A percentile compares a stretch with the other conserved stretches of the same genome.
Evolutionary conservation across 2,113 vertebrate genomes (phyloP).

Genomic region (Oncorhynchus gorbuscha): DNA sequence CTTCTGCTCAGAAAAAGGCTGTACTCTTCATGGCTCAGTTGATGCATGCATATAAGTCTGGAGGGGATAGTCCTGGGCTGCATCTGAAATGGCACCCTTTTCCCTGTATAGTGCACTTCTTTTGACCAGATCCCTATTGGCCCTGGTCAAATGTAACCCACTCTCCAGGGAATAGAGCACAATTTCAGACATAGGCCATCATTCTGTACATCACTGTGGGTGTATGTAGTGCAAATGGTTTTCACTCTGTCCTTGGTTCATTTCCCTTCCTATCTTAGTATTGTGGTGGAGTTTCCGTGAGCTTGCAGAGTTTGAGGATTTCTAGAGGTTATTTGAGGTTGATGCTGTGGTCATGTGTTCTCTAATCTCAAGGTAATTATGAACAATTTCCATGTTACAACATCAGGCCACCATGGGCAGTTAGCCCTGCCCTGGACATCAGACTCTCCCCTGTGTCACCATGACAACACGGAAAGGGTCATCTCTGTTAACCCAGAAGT

Average conservation of each 20-base stretch:
- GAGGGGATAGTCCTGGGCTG: too few relatives aligned
- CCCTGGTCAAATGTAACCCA: too few relatives aligned
- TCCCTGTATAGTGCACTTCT: too few relatives aligned
- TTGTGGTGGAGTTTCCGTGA: conserved; percentile 5
- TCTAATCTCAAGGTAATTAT: conserved; percentile 53
- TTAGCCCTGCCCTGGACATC: conserved; percentile 4
- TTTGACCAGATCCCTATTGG: too few relatives aligned
- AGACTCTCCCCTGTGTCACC: not conserved
- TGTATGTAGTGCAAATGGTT: not conserved
- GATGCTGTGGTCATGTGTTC: conserved; percentile 41
- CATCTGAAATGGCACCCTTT: too few relatives aligned
- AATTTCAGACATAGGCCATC: not conserved
- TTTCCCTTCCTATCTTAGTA: conserved; percentile 8
- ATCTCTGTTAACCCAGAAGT: too few relatives aligned
- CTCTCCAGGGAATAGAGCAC: too few relatives aligned
- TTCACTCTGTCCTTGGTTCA: not conserved
- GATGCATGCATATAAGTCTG: too few relatives aligned
- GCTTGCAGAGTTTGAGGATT: conserved; percentile 39
- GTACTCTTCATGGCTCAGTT: too few relatives aligned
- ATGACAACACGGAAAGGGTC: too few relatives aligned
- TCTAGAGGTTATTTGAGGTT: conserved; percentile 51
- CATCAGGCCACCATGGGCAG: conserved; percentile 34
- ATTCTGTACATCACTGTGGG: not conserved
- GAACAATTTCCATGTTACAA: conserved; percentile 49
- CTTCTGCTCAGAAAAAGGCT: too few relatives aligned